These are phyloP conservation scores for Crotalus helleri DNA, from an alignment of 2,113 vertebrate genomes.

Conservation along the genomic window DNA sequence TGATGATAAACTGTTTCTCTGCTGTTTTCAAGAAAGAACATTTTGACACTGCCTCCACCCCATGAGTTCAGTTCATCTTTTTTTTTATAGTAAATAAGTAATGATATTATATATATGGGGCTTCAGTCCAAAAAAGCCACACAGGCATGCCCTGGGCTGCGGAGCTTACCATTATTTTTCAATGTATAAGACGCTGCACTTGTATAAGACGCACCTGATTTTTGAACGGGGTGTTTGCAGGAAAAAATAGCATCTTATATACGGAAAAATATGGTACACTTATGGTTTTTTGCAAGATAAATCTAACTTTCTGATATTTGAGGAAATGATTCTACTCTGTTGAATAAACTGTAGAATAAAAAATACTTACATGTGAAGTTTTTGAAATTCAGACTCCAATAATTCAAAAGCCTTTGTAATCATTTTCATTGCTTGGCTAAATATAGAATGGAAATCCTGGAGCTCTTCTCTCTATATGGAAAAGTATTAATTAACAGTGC, in stretches of 20 bases:
- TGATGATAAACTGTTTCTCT: not conserved
- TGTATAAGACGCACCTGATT: no score
- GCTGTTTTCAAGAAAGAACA: not conserved
- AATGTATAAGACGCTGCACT: no score
- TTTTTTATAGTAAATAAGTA: not conserved
- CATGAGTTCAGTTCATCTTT: not conserved
- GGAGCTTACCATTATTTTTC: no score
- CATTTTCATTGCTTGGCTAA: constrained; percentile 68
- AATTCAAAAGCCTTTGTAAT: constrained; percentile 70
- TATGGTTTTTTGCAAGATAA: no score
- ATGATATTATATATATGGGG: not conserved
- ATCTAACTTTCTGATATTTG: not conserved
- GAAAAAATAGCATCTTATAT: no score
- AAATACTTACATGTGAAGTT: constrained; percentile 68
- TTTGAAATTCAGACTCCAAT: constrained; percentile 72
- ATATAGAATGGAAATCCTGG: constrained; percentile 62
- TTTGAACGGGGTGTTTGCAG: no score
- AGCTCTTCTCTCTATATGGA: constrained; percentile 47
- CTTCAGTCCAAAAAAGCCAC: no score
- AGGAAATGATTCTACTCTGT: not conserved
- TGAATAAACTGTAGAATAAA: not conserved
- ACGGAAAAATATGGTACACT: no score
- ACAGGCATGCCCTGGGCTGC: no score
- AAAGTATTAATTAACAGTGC: constrained; percentile 23
- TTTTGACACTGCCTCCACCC: not conserved